Evolutionary conservation across 2,113 vertebrate species (phyloP).

Genomic region (Castor canadensis): DNA sequence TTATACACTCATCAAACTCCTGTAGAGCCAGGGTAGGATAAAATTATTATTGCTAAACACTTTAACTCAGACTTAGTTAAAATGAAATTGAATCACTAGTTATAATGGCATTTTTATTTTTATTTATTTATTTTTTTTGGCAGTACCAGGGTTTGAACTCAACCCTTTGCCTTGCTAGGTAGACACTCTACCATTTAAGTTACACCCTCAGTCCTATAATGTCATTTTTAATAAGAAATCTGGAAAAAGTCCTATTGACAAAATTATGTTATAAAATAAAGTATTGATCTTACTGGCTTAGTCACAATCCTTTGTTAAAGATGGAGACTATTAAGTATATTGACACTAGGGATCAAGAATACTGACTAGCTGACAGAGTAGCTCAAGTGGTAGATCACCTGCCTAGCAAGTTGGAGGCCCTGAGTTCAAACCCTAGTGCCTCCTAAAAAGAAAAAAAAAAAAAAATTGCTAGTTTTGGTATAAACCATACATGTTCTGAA

Average conservation of each 20-base stretch:
- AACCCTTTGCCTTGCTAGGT: too few species aligned
- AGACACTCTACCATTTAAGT: too few species aligned
- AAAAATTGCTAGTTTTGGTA: too few species aligned
- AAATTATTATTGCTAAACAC: neutral
- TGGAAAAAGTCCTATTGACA: neutral
- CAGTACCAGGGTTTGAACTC: too few species aligned
- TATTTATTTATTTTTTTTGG: too few species aligned
- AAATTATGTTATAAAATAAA: neutral
- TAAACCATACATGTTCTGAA: too few species aligned
- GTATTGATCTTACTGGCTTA: neutral
- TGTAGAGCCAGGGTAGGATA: neutral
- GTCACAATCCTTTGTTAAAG: neutral
- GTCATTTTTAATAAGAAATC: constrained; percentile 25
- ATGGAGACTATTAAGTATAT: neutral
- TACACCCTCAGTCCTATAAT: too few species aligned
- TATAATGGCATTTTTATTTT: neutral
- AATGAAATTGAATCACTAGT: neutral
- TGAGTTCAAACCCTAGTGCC: too few species aligned
- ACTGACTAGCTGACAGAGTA: neutral
- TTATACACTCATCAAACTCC: neutral
- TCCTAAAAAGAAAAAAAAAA: too few species aligned
- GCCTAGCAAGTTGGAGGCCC: too few species aligned
- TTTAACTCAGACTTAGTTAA: neutral
- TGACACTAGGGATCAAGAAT: neutral
- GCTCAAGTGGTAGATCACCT: too few species aligned